Conservation (phyloP, 35 echinoderm and acorn worm genomes). For the Diadema setosum region DNA sequence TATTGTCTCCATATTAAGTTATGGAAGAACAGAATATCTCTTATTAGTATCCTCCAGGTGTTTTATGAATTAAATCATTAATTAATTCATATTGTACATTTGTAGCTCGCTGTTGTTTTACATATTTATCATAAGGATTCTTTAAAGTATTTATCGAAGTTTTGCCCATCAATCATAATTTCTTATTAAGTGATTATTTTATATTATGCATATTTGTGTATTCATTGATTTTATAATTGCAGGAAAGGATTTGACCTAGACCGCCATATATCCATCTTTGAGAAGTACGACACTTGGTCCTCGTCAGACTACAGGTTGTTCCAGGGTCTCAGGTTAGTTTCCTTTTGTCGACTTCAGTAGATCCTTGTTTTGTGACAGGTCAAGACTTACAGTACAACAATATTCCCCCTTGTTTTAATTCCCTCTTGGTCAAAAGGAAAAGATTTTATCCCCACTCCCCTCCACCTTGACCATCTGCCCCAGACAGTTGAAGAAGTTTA, state of each 20-base stretch:
- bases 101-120: no score
- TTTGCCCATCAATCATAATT: no score
- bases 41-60: no score
- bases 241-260: conserved; percentile 79
- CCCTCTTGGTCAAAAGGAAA: not conserved
- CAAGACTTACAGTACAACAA: not conserved
- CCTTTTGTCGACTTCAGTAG: not conserved
- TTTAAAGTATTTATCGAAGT: no score
- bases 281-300: conserved; percentile 61
- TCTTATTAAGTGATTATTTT: no score
- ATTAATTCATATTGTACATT: no score
- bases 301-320: conserved; percentile 45
- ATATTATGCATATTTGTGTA: no score
- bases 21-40: no score
- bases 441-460: not conserved
- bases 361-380: no score
- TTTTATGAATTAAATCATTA: no score
- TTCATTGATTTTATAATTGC: not conserved
- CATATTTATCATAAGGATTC: no score
- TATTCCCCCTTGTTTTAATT: not conserved
- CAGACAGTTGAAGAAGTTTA: not conserved
- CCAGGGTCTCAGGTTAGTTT: conserved; percentile 61
- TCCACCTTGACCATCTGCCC: not conserved
- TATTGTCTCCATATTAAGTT: no score
- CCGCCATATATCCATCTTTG: conserved; percentile 12